Percentiles rank a stretch among this genome's conserved stretches.
phyloP scores from a whole-genome alignment of 1,140 invertebrate genomes.

The Bathynomus jamesi region DNA sequence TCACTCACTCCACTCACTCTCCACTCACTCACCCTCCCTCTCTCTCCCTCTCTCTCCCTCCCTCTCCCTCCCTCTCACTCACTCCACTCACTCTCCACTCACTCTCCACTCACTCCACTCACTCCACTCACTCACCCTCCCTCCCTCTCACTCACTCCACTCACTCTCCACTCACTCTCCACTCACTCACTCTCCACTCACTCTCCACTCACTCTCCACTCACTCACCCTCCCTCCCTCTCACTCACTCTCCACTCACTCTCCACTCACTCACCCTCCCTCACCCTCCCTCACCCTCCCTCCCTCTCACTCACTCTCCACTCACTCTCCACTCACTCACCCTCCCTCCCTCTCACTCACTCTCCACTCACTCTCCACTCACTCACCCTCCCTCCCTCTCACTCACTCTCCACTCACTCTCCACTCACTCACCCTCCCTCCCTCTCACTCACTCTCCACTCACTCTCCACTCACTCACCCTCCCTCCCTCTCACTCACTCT shows the following conservation, averaged over 20 bases:
- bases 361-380: no score
- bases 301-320: no score
- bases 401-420: no score
- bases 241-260: background rate
- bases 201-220: background rate
- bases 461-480: no score
- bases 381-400: no score
- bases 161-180: background rate
- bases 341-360: no score
- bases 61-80: background rate
- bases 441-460: no score
- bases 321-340: background rate
- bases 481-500: background rate
- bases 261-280: background rate
- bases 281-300: background rate
- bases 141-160: background rate
- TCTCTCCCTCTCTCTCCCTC: slow-evolving; percentile 1
- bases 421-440: no score
- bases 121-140: background rate
- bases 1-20: no score
- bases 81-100: background rate
- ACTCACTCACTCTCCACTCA: background rate
- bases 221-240: background rate
- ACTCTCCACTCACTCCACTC: background rate
- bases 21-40: no score